Evolutionary conservation across 2,888 invertebrate species (phyloP).

Genomic region (Amblyjoppa fuscipennis): DNA sequence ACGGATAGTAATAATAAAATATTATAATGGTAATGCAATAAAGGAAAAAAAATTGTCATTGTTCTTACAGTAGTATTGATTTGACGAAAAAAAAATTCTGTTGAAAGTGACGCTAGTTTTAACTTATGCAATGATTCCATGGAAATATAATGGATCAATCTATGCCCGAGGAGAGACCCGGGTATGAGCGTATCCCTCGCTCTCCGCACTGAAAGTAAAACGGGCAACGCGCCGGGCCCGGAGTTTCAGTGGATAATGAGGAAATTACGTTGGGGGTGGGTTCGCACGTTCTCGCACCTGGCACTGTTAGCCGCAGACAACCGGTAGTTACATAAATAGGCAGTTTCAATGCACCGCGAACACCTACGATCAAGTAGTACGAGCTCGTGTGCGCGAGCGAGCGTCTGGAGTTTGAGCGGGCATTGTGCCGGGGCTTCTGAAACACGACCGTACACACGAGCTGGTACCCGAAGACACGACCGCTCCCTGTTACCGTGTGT

Average conservation of each 20-base stretch:
- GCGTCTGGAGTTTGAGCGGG: conserved; percentile 21
- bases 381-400: conserved; percentile 1
- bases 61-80: not conserved
- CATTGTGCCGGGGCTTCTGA: not conserved
- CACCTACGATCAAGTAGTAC: conserved; percentile 12
- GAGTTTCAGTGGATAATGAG: conserved; percentile 75
- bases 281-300: conserved; percentile 64
- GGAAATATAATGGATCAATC: conserved; percentile 10
- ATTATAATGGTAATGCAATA: too few relatives aligned
- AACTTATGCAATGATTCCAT: not conserved
- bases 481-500: not conserved
- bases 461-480: conserved; percentile 2
- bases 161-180: conserved; percentile 36
- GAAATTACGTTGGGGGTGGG: conserved; percentile 71
- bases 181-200: conserved; percentile 41
- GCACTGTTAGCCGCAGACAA: conserved; percentile 45
- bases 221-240: conserved; percentile 35
- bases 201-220: conserved; percentile 17
- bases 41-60: too few relatives aligned
- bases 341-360: conserved; percentile 36
- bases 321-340: conserved; percentile 60
- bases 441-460: conserved; percentile 2
- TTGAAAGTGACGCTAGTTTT: conserved; percentile 27
- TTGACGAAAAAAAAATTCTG: conserved; percentile 1
- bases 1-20: too few relatives aligned